phyloP scores from a whole-genome alignment of 2,113 vertebrate genomes.

The Otocyon megalotis region DNA sequence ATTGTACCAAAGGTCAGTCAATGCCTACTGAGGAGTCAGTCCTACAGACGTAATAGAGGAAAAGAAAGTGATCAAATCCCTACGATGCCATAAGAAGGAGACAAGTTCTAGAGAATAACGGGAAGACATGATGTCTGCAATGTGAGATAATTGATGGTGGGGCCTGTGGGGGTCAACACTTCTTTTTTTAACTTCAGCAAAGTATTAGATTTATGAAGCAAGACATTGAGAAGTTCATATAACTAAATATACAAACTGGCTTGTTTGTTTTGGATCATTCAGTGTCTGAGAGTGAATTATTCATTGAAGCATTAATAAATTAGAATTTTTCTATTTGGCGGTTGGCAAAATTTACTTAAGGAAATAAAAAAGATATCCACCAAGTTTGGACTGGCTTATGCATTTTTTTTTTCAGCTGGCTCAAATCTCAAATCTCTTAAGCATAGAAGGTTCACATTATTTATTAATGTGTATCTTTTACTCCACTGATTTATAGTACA shows the following conservation, averaged over 20 bases:
- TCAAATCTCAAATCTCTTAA: slow-evolving; percentile 40
- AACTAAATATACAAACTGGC: slow-evolving; percentile 71
- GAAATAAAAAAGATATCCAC: slow-evolving; percentile 67
- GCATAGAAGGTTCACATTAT: slow-evolving; percentile 50
- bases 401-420: slow-evolving; percentile 52
- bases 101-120: slow-evolving; percentile 49
- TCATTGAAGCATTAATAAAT: slow-evolving; percentile 73
- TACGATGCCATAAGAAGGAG: neutral
- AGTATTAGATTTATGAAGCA: slow-evolving; percentile 70
- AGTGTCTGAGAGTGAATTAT: slow-evolving; percentile 74
- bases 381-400: slow-evolving; percentile 40
- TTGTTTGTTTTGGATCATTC: slow-evolving; percentile 70
- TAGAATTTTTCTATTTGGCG: slow-evolving; percentile 57
- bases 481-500: slow-evolving; percentile 20
- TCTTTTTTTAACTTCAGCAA: slow-evolving; percentile 71
- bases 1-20: neutral
- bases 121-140: slow-evolving; percentile 49
- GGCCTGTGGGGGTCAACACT: slow-evolving; percentile 48
- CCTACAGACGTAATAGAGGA: neutral
- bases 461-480: slow-evolving; percentile 53
- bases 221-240: slow-evolving; percentile 74
- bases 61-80: neutral
- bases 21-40: neutral
- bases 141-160: slow-evolving; percentile 64
- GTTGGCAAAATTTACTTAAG: slow-evolving; percentile 60